Evolutionary conservation across 2,888 invertebrate genomes (phyloP).

Genomic region (Eugnorisma glareosa): DNA sequence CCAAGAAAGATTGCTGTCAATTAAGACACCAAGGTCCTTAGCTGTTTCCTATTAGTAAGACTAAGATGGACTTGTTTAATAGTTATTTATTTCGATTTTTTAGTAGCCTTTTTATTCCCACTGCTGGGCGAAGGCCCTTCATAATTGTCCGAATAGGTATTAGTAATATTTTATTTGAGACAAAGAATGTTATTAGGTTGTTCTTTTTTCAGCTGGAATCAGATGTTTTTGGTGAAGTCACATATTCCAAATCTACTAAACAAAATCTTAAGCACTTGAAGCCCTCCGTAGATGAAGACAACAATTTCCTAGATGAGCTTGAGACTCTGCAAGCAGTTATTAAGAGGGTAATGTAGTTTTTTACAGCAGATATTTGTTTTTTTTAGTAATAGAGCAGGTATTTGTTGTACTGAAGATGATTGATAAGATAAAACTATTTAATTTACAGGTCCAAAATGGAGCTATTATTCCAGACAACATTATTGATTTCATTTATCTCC

Average conservation of each 20-base stretch:
- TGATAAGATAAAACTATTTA: constrained; percentile 22
- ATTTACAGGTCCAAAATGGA: constrained; percentile 84
- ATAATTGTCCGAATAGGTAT: not conserved
- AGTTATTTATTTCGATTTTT: not conserved
- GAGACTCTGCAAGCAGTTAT: constrained; percentile 90
- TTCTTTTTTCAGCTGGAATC: constrained; percentile 76
- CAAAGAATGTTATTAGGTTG: not conserved
- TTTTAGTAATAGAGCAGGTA: not conserved
- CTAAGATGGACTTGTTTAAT: not conserved
- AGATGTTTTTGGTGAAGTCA: constrained; percentile 81
- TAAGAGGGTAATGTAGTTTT: constrained; percentile 81
- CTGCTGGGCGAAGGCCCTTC: not conserved
- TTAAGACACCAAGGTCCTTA: too few relatives aligned
- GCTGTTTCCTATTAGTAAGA: not conserved
- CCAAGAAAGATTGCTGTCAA: too few relatives aligned
- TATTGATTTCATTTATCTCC: constrained; percentile 93
- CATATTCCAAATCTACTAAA: constrained; percentile 77
- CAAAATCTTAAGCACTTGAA: constrained; percentile 80
- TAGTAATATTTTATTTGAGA: not conserved
- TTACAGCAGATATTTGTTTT: not conserved
- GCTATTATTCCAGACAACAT: constrained; percentile 89
- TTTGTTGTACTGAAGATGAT: not conserved
- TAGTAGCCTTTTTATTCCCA: not conserved
- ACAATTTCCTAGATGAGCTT: constrained; percentile 91
- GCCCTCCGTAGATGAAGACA: constrained; percentile 90